Conservation (phyloP, 2,797 vertebrate genomes). For the Antennarius maculatus region DNA sequence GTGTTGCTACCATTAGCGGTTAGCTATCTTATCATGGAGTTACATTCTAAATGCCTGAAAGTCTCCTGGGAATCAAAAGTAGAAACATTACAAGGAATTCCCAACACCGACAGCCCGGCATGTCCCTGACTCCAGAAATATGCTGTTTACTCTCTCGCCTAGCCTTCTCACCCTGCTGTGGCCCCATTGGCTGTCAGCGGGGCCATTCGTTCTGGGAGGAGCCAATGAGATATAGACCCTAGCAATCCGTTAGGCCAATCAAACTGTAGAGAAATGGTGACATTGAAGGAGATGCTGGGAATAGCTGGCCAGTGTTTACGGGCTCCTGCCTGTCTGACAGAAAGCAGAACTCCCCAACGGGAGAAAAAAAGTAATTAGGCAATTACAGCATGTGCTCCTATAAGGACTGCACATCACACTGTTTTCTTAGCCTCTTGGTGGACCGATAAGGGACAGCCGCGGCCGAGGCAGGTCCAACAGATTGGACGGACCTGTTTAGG, state of each 20-base stretch:
- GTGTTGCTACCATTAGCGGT: slow-evolving; percentile 1
- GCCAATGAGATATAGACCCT: slow-evolving; percentile 70
- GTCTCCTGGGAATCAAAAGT: slow-evolving; percentile 36
- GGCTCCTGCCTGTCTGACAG: slow-evolving; percentile 76
- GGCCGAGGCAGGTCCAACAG: slow-evolving; percentile 49
- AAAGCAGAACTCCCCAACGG: slow-evolving; percentile 78
- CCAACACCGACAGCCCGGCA: slow-evolving; percentile 29
- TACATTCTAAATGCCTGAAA: slow-evolving; percentile 6
- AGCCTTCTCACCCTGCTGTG: slow-evolving; percentile 76
- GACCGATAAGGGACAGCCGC: slow-evolving; percentile 73
- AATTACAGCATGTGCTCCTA: slow-evolving; percentile 78
- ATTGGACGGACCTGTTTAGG: slow-evolving; percentile 40
- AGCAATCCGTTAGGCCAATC: slow-evolving; percentile 68
- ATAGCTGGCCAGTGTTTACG: slow-evolving; percentile 74
- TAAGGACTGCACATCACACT: slow-evolving; percentile 75
- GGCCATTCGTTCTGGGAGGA: slow-evolving; percentile 74
- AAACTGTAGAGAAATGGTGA: slow-evolving; percentile 51
- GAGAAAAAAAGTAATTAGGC: slow-evolving; percentile 84
- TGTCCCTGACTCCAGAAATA: slow-evolving; percentile 58
- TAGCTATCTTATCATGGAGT: background rate
- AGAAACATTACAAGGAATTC: slow-evolving; percentile 46
- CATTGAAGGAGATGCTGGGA: slow-evolving; percentile 74
- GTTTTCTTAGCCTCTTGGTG: slow-evolving; percentile 80
- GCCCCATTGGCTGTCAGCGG: slow-evolving; percentile 81
- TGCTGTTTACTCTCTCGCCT: slow-evolving; percentile 61